Evolutionary conservation across 1,140 invertebrate genomes (phyloP).

Genomic region (Hermatobates lingyangjiaoensis): DNA sequence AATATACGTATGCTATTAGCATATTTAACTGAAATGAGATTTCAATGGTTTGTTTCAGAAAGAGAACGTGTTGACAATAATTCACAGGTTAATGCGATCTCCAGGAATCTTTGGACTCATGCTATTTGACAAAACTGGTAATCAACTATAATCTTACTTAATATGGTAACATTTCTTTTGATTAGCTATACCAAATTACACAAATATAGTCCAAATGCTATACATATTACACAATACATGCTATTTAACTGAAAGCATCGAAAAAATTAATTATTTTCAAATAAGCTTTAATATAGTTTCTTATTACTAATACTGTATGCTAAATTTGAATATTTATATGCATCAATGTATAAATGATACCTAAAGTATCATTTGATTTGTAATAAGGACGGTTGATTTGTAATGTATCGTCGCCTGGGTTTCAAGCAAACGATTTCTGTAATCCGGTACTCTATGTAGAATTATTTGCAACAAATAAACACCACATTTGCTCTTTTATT

Average conservation of each 20-base stretch:
- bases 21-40: too few species aligned
- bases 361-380: too few species aligned
- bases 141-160: background rate
- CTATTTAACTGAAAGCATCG: background rate
- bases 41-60: background rate
- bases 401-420: too few species aligned
- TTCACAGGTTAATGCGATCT: background rate
- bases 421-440: too few species aligned
- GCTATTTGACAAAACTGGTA: background rate
- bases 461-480: too few species aligned
- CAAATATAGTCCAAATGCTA: background rate
- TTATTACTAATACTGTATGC: background rate
- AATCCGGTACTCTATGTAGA: too few species aligned
- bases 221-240: background rate
- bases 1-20: too few species aligned
- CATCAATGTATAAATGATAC: too few species aligned
- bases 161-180: background rate
- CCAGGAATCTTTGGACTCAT: background rate
- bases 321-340: background rate
- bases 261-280: background rate
- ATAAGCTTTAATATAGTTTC: background rate
- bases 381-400: too few species aligned
- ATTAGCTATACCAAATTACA: background rate
- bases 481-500: too few species aligned
- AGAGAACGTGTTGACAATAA: background rate